Percentiles rank a stretch among this genome's conserved stretches.
Evolutionary conservation across 2,797 vertebrate genomes (phyloP).

Genomic region (Crax fasciolata): DNA sequence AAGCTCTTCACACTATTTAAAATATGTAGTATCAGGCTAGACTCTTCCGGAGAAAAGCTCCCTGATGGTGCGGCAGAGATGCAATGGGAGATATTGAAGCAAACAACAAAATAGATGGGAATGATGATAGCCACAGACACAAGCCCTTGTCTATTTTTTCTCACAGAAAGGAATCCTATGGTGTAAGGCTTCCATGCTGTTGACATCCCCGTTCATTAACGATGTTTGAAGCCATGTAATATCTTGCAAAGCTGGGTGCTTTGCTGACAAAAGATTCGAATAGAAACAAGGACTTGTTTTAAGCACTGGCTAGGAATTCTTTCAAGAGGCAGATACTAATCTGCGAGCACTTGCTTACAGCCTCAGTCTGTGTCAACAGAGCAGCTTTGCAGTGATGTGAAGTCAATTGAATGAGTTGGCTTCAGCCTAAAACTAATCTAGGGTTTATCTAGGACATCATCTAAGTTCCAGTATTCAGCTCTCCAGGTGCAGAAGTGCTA

Average conservation of each 20-base stretch:
- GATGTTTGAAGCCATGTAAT: neutral
- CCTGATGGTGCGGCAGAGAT: neutral
- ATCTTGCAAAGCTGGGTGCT: neutral
- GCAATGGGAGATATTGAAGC: accelerated
- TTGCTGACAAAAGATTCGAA: neutral
- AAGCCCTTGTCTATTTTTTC: neutral
- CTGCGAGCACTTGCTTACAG: neutral
- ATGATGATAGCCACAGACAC: neutral
- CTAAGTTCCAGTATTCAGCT: neutral
- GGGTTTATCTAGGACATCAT: neutral
- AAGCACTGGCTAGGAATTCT: accelerated
- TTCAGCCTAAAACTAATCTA: neutral
- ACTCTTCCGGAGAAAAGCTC: neutral
- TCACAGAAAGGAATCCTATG: neutral
- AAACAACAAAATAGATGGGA: accelerated
- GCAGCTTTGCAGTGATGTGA: neutral
- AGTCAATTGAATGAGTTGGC: neutral
- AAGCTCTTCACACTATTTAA: neutral
- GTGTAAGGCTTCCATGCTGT: neutral
- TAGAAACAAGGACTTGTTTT: neutral
- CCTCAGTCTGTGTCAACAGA: neutral
- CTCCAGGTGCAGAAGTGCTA: neutral
- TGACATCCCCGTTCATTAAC: accelerated
- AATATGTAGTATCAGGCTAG: neutral
- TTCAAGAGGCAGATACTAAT: neutral